phyloP scores from a whole-genome alignment of 2,113 vertebrate genomes.

The Oplegnathus fasciatus region DNA sequence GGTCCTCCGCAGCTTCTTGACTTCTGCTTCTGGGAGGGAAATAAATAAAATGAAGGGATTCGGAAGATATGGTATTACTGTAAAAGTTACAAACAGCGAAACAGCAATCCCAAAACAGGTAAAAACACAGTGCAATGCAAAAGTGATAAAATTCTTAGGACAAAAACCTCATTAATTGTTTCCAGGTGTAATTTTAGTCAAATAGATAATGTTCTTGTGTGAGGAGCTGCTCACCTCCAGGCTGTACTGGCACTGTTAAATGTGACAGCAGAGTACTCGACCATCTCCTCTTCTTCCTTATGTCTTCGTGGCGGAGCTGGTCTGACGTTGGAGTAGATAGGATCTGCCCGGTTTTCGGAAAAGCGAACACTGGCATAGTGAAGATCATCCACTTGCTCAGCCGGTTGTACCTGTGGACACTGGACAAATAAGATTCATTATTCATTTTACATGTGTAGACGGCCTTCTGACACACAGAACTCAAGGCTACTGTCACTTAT shows the following conservation, averaged over 20 bases:
- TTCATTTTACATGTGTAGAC: too few species aligned
- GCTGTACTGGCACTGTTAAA: not conserved
- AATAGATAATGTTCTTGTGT: too few species aligned
- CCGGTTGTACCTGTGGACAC: not conserved
- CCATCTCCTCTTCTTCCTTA: too few species aligned
- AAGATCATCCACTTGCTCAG: not conserved
- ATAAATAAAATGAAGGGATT: not conserved
- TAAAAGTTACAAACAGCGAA: not conserved
- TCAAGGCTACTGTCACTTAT: too few species aligned
- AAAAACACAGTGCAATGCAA: too few species aligned
- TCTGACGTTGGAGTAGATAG: not conserved
- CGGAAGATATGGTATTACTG: not conserved
- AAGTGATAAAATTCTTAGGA: too few species aligned
- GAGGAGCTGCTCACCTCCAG: not conserved
- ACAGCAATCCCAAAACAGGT: not conserved
- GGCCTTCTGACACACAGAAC: too few species aligned
- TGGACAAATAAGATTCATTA: too few species aligned
- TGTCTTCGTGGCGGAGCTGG: not conserved
- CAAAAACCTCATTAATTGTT: too few species aligned
- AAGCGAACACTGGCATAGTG: slow-evolving; percentile 1
- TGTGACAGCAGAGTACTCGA: not conserved
- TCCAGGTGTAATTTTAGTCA: not conserved
- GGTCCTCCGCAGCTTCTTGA: slow-evolving; percentile 3
- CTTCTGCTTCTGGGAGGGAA: not conserved
- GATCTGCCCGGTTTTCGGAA: not conserved